A percentile compares a stretch with the other conserved stretches of the same genome.
Conservation (phyloP, 2,113 vertebrate genomes). For the Pavo muticus region DNA sequence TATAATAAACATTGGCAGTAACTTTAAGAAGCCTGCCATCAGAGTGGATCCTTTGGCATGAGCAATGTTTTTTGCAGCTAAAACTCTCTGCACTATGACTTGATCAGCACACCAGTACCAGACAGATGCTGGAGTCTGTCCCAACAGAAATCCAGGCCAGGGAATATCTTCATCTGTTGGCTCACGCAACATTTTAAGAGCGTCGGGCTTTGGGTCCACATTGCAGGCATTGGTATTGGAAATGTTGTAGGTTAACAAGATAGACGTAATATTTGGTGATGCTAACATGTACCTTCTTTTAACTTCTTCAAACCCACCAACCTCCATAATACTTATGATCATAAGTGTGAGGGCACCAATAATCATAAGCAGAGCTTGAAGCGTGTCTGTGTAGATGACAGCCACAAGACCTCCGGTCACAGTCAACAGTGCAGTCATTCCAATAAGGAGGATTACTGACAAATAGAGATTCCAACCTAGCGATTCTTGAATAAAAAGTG, state of each 20-base stretch:
- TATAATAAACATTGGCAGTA: constrained; percentile 98
- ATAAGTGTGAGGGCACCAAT: constrained; percentile 93
- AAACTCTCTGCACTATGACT: constrained; percentile 96
- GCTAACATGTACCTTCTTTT: constrained; percentile 95
- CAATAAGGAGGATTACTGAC: constrained; percentile 93
- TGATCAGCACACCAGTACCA: constrained; percentile 99
- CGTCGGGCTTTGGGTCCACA: constrained; percentile 89
- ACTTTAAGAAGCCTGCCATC: constrained; percentile 95
- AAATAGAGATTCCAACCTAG: constrained; percentile 97
- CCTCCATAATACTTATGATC: constrained; percentile 88
- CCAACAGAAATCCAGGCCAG: constrained; percentile 96
- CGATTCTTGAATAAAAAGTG: constrained; percentile 98
- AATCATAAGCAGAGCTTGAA: constrained; percentile 97
- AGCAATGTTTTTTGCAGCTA: constrained; percentile 95
- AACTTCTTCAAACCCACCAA: constrained; percentile 94
- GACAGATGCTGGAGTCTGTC: constrained; percentile 97
- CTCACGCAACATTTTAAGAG: constrained; percentile 88
- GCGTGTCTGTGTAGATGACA: constrained; percentile 96
- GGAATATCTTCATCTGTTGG: constrained; percentile 96
- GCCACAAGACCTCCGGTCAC: constrained; percentile 95
- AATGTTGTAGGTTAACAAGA: constrained; percentile 87
- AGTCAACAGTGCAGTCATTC: constrained; percentile 94
- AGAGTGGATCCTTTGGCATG: constrained; percentile 96
- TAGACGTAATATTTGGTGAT: constrained; percentile 90
- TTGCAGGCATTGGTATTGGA: constrained; percentile 89